These are phyloP conservation scores for Peromyscus eremicus DNA, from an alignment of 2,797 vertebrate genomes.

Conservation along the genomic window DNA sequence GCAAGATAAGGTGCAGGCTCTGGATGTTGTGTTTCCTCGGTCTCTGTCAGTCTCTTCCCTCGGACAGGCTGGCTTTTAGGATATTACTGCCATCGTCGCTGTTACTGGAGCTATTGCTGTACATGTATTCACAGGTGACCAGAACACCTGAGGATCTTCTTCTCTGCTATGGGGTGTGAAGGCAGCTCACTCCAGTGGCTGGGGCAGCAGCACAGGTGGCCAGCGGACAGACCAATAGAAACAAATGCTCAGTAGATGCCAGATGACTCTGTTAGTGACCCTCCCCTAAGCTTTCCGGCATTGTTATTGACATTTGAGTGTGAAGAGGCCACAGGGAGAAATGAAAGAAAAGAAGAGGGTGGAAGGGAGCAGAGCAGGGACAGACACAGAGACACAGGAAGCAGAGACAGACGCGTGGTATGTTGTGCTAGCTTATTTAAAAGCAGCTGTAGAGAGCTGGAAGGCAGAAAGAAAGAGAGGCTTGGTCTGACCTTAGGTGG, in stretches of 20 bases:
- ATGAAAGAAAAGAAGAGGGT: not conserved
- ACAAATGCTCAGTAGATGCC: not conserved
- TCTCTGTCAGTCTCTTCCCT: not conserved
- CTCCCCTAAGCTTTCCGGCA: not conserved
- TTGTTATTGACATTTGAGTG: not conserved
- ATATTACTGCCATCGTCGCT: not conserved
- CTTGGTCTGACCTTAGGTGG: not conserved
- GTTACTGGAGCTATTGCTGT: not conserved
- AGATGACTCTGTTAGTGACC: not conserved
- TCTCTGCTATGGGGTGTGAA: not conserved
- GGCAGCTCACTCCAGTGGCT: too few relatives aligned
- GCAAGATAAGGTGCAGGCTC: not conserved
- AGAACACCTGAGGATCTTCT: accelerated
- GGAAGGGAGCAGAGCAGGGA: too few relatives aligned
- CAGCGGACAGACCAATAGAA: accelerated
- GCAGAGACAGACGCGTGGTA: not conserved
- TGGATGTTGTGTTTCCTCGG: not conserved
- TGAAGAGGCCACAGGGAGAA: not conserved
- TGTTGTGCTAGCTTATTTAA: not conserved
- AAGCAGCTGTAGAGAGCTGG: not conserved
- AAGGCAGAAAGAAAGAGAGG: not conserved
- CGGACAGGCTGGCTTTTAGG: not conserved
- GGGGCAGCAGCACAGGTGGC: not conserved
- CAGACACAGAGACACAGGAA: not conserved
- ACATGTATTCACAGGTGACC: not conserved